Conservation (phyloP, 2,113 vertebrate genomes). For the Actenoides hombroni region DNA sequence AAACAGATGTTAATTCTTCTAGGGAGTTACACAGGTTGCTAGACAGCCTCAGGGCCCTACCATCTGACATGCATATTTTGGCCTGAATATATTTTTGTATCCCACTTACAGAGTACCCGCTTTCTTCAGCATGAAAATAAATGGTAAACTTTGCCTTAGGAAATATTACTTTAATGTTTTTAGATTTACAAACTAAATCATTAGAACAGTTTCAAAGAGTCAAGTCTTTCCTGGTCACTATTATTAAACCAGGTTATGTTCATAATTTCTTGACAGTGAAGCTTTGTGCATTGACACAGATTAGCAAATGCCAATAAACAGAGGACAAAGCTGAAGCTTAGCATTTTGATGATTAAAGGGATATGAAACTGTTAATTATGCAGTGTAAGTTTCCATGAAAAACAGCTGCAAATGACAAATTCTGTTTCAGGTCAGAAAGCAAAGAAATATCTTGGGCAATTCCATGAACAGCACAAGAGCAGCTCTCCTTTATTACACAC, state of each 20-base stretch:
- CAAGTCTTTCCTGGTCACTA: neutral
- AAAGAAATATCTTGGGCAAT: neutral
- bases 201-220: neutral
- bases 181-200: neutral
- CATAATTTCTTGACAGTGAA: neutral
- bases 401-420: slow-evolving; percentile 19
- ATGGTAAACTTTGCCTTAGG: neutral
- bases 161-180: neutral
- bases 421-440: slow-evolving; percentile 41
- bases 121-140: neutral
- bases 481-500: neutral
- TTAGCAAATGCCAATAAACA: neutral
- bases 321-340: neutral
- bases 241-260: neutral
- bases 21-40: neutral
- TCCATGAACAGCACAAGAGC: neutral
- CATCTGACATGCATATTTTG: slow-evolving; percentile 5
- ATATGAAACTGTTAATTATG: slow-evolving; percentile 38
- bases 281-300: neutral
- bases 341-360: neutral
- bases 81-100: neutral
- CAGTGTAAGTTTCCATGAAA: neutral
- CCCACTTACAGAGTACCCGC: neutral
- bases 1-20: slow-evolving; percentile 26
- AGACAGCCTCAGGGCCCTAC: neutral